Conservation (phyloP, 35 echinoderm and acorn worm species). For the Hemicentrotus pulcherrimus region DNA sequence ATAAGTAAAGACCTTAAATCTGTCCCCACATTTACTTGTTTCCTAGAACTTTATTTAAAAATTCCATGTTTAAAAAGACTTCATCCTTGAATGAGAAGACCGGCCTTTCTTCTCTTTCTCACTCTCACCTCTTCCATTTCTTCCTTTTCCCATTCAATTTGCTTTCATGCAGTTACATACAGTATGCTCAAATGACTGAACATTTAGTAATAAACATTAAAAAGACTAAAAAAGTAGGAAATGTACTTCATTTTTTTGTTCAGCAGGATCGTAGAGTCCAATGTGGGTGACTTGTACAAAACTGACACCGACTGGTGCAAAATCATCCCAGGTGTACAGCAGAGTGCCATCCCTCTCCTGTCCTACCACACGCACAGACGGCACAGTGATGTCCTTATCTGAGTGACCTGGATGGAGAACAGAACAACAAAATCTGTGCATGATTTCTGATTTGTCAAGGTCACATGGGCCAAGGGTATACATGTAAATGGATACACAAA, state of each 20-base stretch:
- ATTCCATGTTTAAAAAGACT: too few species aligned
- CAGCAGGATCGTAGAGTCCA: constrained; percentile 67
- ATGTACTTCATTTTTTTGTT: constrained; percentile 67
- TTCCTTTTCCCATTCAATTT: too few species aligned
- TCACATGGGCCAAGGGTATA: neutral
- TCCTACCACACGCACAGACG: constrained; percentile 60
- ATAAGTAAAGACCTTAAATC: too few species aligned
- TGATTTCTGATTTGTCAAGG: neutral
- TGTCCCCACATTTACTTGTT: too few species aligned
- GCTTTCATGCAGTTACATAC: too few species aligned
- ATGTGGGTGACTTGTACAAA: constrained; percentile 60
- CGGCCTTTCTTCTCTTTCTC: too few species aligned
- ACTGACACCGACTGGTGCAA: constrained; percentile 40
- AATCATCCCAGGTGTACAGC: constrained; percentile 67
- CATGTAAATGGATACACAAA: neutral
- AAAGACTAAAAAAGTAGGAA: neutral
- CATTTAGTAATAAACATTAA: too few species aligned
- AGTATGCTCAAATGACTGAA: too few species aligned
- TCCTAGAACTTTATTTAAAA: too few species aligned
- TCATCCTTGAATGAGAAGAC: too few species aligned
- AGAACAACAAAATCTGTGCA: neutral
- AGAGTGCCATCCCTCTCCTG: constrained; percentile 62
- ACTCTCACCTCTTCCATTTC: too few species aligned
- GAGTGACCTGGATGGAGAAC: neutral
- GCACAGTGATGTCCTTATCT: constrained; percentile 4